phyloP scores from a whole-genome alignment of 2,888 invertebrate genomes.

The Myopa tessellatipennis region DNA sequence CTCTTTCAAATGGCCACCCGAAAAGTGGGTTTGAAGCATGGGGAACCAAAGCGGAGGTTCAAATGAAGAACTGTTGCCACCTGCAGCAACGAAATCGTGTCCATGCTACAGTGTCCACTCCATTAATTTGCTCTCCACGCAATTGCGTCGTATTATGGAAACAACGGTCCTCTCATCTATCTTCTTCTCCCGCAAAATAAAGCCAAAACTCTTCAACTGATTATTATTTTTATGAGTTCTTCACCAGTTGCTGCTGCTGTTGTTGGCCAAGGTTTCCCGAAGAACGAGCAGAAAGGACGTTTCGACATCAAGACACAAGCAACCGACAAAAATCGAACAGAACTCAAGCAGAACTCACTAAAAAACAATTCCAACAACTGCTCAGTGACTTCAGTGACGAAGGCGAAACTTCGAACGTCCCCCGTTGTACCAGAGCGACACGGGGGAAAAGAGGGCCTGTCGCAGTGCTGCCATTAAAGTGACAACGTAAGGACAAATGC shows the following conservation, averaged over 20 bases:
- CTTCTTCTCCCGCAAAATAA: too few relatives aligned
- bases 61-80: too few relatives aligned
- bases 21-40: too few relatives aligned
- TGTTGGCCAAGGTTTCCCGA: too few relatives aligned
- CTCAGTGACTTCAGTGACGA: not conserved
- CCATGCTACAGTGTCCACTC: too few relatives aligned
- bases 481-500: constrained; percentile 12
- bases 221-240: constrained; percentile 15
- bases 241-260: not conserved
- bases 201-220: not conserved
- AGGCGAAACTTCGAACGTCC: not conserved
- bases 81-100: too few relatives aligned
- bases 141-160: constrained; percentile 4
- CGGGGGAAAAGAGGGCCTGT: not conserved
- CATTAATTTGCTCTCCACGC: not conserved
- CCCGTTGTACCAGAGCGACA: not conserved
- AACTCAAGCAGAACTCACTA: not conserved
- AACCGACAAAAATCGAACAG: not conserved
- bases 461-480: constrained; percentile 15
- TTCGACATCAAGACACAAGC: too few relatives aligned
- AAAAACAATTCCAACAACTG: not conserved
- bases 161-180: not conserved
- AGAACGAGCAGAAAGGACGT: too few relatives aligned
- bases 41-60: too few relatives aligned
- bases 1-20: too few relatives aligned